phyloP scores from a whole-genome alignment of 2,888 invertebrate genomes.

The Phymatocera aterrima region DNA sequence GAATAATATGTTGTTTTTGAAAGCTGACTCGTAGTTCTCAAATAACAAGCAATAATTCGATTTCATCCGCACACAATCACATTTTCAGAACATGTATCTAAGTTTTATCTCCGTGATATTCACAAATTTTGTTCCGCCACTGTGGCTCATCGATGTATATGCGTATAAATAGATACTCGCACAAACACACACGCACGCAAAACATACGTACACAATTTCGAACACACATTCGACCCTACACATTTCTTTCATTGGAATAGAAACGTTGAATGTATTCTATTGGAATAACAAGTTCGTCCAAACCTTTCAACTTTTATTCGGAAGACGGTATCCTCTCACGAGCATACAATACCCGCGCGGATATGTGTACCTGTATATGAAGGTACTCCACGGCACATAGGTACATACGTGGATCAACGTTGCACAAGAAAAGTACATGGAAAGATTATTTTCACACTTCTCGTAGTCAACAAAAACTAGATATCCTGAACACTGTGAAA shows the following conservation, averaged over 20 bases:
- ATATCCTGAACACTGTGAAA: no score
- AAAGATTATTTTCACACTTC: background rate
- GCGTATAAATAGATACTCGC: background rate
- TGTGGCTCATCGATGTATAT: background rate
- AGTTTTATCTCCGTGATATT: no score
- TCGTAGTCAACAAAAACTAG: no score
- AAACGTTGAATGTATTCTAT: constrained; percentile 36
- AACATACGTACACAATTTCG: background rate
- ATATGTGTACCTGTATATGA: background rate
- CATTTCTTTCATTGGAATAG: background rate
- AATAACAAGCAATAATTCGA: no score
- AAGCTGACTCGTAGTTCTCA: no score
- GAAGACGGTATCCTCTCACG: constrained; percentile 10
- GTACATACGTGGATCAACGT: background rate
- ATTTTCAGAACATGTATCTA: no score
- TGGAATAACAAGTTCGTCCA: constrained; percentile 23
- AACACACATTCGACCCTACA: background rate
- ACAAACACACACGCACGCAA: background rate
- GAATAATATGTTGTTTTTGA: no score
- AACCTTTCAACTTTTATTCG: constrained; percentile 32
- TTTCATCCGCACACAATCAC: no score
- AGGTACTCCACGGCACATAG: background rate
- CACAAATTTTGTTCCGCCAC: background rate
- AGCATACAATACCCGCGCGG: background rate
- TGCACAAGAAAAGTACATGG: background rate